Evolutionary conservation across 2,797 vertebrate genomes (phyloP).

Genomic region (Falco novaeseelandiae): DNA sequence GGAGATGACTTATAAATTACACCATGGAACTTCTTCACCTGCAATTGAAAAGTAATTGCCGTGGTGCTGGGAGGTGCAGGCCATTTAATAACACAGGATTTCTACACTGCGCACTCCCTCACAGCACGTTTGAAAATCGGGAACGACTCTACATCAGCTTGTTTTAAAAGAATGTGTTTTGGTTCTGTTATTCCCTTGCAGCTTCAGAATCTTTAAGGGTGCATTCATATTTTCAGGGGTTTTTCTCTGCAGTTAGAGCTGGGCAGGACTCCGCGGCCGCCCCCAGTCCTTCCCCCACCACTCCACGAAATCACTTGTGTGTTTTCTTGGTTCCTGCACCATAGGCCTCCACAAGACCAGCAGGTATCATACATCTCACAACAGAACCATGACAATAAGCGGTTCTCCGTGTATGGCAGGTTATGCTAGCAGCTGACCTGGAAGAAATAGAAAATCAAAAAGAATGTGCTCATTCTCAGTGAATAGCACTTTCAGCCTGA

Average conservation of each 20-base stretch:
- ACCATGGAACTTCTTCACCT: slow-evolving; percentile 24
- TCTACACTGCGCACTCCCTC: neutral
- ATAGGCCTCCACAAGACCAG: neutral
- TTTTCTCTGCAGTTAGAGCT: neutral
- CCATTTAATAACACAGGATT: neutral
- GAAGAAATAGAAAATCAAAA: slow-evolving; percentile 29
- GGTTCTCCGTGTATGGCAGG: neutral
- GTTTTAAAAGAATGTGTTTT: neutral
- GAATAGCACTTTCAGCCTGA: neutral
- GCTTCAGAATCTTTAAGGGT: neutral
- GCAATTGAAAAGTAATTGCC: neutral
- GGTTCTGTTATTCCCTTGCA: neutral
- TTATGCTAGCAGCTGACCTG: neutral
- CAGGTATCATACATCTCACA: neutral
- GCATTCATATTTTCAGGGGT: neutral
- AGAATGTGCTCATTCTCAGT: neutral
- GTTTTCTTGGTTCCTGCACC: neutral
- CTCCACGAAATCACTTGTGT: neutral
- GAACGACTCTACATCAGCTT: neutral
- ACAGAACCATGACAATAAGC: neutral
- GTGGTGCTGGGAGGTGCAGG: neutral
- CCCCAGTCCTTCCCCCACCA: neutral
- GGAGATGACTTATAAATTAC: slow-evolving; percentile 62
- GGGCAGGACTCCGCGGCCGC: neutral
- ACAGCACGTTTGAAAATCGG: neutral